Percentiles rank a stretch among this genome's conserved stretches.
These are phyloP conservation scores for Chinchilla lanigera DNA, from an alignment of 2,113 vertebrate genomes.

Conservation along the genomic window DNA sequence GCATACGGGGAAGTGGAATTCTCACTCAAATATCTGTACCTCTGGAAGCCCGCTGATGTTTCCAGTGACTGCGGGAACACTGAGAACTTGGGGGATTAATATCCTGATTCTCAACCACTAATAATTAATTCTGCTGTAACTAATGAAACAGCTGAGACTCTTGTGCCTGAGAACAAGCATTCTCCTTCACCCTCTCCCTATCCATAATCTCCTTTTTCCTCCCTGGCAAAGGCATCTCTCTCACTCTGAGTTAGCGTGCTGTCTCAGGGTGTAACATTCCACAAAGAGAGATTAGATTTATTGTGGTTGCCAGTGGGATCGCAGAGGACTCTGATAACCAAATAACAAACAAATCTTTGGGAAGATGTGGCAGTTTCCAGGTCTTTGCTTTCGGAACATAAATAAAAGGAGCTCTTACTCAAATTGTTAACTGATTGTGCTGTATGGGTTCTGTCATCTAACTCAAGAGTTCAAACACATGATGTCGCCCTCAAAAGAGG, in stretches of 20 bases:
- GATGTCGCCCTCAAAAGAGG: neutral
- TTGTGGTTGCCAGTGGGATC: neutral
- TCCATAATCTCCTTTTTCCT: neutral
- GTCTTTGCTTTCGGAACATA: neutral
- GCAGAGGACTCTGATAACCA: neutral
- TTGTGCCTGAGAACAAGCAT: neutral
- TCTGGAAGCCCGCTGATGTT: neutral
- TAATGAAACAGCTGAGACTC: neutral
- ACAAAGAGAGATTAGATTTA: neutral
- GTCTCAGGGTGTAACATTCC: neutral
- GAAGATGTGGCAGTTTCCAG: neutral
- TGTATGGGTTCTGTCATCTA: neutral
- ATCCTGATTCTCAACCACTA: neutral
- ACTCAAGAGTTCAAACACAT: neutral
- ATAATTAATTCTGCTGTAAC: neutral
- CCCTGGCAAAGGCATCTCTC: neutral
- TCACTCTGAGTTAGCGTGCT: neutral
- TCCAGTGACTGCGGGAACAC: neutral
- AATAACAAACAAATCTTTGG: neutral
- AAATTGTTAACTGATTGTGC: neutral
- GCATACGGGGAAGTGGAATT: neutral
- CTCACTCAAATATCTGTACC: neutral
- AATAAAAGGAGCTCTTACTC: neutral
- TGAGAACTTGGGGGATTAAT: neutral
- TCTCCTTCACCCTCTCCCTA: neutral